phyloP scores from a whole-genome alignment of 2,113 vertebrate genomes.

The Corythornis madagascariensis region DNA sequence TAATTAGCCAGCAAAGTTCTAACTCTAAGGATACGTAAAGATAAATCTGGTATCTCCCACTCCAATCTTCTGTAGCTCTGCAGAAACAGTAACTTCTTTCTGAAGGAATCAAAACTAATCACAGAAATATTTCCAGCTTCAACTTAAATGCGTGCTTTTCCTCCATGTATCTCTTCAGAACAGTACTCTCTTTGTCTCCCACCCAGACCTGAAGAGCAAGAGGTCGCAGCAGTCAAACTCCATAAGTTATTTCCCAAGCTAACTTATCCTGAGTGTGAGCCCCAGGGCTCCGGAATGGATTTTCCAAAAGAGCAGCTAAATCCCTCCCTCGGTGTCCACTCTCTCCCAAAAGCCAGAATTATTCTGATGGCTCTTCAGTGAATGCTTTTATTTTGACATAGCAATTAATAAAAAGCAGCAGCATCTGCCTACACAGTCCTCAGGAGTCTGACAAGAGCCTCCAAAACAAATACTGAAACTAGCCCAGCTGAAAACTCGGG shows the following conservation, averaged over 20 bases:
- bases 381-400: conserved; percentile 36
- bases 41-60: neutral
- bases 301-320: conserved; percentile 22
- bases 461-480: conserved; percentile 44
- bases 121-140: neutral
- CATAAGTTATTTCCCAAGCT: conserved; percentile 39
- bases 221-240: conserved; percentile 7
- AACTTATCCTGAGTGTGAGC: neutral
- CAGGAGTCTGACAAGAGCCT: conserved; percentile 20
- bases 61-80: neutral
- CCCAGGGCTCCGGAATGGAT: conserved; percentile 28
- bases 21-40: neutral
- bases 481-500: neutral
- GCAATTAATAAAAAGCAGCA: conserved; percentile 25
- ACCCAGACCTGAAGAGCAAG: conserved; percentile 31
- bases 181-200: conserved; percentile 45
- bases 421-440: conserved; percentile 24
- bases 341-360: neutral
- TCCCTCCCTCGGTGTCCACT: neutral
- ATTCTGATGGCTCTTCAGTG: neutral
- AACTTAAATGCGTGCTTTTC: conserved; percentile 21
- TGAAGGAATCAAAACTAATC: conserved; percentile 22
- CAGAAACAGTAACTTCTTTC: conserved; percentile 45
- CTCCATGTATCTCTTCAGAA: conserved; percentile 29
- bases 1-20: neutral